Evolutionary conservation across 2,113 vertebrate species (phyloP), one percentile per base, ranked within the genome.

Genomic region (Zosterops pallidus): DNA sequence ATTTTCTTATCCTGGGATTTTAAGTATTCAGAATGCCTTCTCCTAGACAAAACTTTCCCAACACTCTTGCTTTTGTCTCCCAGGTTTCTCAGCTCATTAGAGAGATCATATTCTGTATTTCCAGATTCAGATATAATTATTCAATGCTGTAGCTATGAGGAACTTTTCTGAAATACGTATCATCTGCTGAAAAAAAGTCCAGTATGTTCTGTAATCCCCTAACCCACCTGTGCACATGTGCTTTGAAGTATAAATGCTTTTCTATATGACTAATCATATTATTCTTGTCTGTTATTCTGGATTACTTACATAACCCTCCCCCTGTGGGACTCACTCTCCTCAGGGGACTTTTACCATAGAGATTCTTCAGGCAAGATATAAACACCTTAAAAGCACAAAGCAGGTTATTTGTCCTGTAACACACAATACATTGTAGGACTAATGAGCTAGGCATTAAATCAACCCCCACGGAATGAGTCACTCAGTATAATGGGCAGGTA

Each of bases 221-320:
- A 82, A 80, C 28, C 63, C 60, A 77, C 75, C 67, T 83, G 33
- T 91, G 63, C 57, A 94, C 74, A 71, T 83, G 31, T 77, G 59
- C 33, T 93, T 95, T 90, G 35, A 89, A 96, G 52, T 33, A 77
- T 65, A 80, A 95, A 86, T 46, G 56, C 49, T 94, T 26, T 92
- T 84, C 76, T 86, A 42, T 53, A 71, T 96, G 94, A 96, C 88
- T 97, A 96, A 97, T 97, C 80, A 29, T 77, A 93, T 81, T 89
- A 95, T 90, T 80, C 86, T 86, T 92, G 52, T 79, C 94, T 90
- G 68, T 95, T 90, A 80, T 95, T 90, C 71, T 82, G 57, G 65
- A 96, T 88, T 96, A 86, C 90, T 96, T 97, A 97, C 0, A 0
- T 97, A 97, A 96, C 86, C 76, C 91, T 95, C 94, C 89, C 68